Conservation (phyloP, 2,797 vertebrate species). For the Trichosurus vulpecula region DNA sequence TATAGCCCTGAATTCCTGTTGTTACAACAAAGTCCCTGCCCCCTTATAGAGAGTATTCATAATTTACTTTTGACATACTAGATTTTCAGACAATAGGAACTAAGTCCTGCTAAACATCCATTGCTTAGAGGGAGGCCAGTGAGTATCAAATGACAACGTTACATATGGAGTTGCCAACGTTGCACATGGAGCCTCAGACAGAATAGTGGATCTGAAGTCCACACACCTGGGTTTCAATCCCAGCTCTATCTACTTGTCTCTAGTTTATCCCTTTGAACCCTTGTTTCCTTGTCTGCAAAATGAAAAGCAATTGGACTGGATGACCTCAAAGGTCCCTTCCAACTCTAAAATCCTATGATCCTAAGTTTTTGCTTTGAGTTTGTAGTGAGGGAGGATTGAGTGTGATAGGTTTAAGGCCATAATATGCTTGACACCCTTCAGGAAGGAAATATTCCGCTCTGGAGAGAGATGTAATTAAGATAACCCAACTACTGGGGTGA, state of each 20-base stretch:
- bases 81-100: not conserved
- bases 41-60: not conserved
- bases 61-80: not conserved
- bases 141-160: not conserved
- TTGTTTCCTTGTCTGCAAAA: not conserved
- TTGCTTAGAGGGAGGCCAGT: not conserved
- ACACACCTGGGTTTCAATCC: not conserved
- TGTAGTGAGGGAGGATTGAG: not conserved
- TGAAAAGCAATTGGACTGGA: not conserved
- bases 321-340: not conserved
- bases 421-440: not conserved
- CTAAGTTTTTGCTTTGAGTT: not conserved
- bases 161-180: not conserved
- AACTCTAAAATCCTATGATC: not conserved
- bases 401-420: not conserved
- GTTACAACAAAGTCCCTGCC: not conserved
- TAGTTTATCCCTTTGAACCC: not conserved
- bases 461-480: not conserved
- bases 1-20: not conserved
- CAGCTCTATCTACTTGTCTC: not conserved
- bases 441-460: conserved; percentile 1
- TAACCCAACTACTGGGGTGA: not conserved
- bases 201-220: not conserved
- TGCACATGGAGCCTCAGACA: not conserved
- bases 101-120: not conserved